Conservation (phyloP, 1,140 invertebrate species). For the Zaprionus taronus region DNA sequence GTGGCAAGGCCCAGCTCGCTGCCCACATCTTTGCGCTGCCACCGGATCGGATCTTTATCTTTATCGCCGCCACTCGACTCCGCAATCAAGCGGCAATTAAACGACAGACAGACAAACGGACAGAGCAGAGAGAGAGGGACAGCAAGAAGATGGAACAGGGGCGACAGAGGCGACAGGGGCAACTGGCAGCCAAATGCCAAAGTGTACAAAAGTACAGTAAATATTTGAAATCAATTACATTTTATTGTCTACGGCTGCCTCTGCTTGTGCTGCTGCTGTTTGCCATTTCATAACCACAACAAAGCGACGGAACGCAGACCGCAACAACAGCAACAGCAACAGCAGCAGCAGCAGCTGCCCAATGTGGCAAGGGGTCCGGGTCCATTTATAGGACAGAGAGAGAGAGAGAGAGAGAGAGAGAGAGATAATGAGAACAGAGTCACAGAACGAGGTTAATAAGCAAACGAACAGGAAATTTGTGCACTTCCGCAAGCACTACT, state of each 20-base stretch:
- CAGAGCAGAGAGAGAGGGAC: neutral
- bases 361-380: conserved; percentile 8
- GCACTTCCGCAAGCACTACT: conserved; percentile 5
- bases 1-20: neutral
- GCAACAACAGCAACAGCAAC: conserved; percentile 25
- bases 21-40: conserved; percentile 42
- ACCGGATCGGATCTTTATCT: conserved; percentile 54
- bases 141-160: conserved; percentile 11
- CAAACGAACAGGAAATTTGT: conserved; percentile 17
- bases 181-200: conserved; percentile 49
- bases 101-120: conserved; percentile 32
- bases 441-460: conserved; percentile 31
- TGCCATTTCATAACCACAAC: conserved; percentile 81
- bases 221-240: conserved; percentile 81
- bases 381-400: conserved; percentile 32
- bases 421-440: neutral
- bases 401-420: too few relatives aligned
- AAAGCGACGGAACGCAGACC: conserved; percentile 49
- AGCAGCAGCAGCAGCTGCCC: conserved; percentile 51
- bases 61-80: conserved; percentile 42
- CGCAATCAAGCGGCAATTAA: conserved; percentile 80
- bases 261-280: conserved; percentile 42
- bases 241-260: conserved; percentile 56
- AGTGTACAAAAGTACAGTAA: conserved; percentile 49
- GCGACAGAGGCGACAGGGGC: conserved; percentile 4